phyloP scores from a whole-genome alignment of 2,113 vertebrate species.

The Pontoporia blainvillei region DNA sequence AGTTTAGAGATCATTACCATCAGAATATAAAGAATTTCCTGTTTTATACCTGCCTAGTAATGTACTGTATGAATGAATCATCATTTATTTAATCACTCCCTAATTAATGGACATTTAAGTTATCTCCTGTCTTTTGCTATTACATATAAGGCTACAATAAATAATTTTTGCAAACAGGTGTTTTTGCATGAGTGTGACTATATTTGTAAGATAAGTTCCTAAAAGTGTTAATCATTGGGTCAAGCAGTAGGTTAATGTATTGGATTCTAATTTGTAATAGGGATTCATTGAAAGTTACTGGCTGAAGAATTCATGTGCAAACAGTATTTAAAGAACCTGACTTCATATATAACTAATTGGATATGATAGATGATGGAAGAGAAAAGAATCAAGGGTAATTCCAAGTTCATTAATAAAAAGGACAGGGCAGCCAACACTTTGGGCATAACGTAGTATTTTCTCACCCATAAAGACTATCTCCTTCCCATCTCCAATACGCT shows the following conservation, averaged over 20 bases:
- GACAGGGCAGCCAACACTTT: background rate
- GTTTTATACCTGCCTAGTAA: background rate
- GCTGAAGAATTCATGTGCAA: background rate
- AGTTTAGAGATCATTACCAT: background rate
- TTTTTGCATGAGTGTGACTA: background rate
- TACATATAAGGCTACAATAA: background rate
- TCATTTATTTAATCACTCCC: background rate
- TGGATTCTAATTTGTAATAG: background rate
- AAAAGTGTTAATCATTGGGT: background rate
- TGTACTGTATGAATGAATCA: background rate
- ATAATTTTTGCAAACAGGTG: background rate
- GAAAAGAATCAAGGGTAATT: background rate
- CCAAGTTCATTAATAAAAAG: conserved; percentile 16
- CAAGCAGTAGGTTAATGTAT: background rate
- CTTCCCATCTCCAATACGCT: background rate
- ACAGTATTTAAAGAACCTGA: background rate
- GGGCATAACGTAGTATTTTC: background rate
- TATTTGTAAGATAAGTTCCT: conserved; percentile 15
- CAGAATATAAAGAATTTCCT: background rate
- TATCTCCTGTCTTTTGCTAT: background rate
- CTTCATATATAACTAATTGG: background rate
- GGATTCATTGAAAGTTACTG: background rate
- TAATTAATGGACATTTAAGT: background rate
- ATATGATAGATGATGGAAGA: background rate
- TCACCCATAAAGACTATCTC: background rate